Base-by-base conservation (phyloP, 2,888 invertebrate genomes). In the Lochmaea capreae region DNA sequence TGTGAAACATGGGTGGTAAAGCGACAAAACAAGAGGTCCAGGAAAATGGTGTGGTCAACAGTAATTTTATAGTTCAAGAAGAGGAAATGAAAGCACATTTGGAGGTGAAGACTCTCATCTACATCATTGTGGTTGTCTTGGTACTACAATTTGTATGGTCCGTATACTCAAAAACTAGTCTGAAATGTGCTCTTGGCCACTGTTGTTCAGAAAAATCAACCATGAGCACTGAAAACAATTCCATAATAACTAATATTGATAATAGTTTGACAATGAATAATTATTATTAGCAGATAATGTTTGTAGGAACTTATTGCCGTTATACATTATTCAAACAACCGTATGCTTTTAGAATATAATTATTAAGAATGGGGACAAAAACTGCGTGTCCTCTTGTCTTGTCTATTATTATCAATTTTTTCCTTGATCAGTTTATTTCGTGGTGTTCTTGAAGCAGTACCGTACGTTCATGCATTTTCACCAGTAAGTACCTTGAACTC, bases 331-430 rank as follows among this genome's bases (percentile, higher is more conserved):
- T 63, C 18, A 16, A 59, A 43, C 26, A 46, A 26, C 42, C 33
- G 18, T 52, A 59, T 16, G 46, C 59, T 68, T 33, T 26, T 12
- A 33, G 61, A 68, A 67, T 61, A 46, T 8, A 46, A 59, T 68
- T 54, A 54, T 54, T 57, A 16, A 4, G 46, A 68, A 68, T 22
- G 57, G 59, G 67, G 67, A 68, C 59, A 59, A 58, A 61, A n/a
- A 46, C 22, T 61, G 16, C 18, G 42, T 67, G 26, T 42, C 22
- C 54, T 33, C 16, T 39, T 46, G 2, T 49, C 26, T 33, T 54
- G 43, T 58, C n/a, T 46, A 59, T 68, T 59, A 46, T 68, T 59
- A 46, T 67, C 59, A 59, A n/a, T 59, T 61, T 59, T 68, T 68
- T 68, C 46, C 61, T 68, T 68, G 59, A 61, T 65, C 52, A 11